phyloP scores from a whole-genome alignment of 1,140 invertebrate species.

The Drosophila carrolli region DNA sequence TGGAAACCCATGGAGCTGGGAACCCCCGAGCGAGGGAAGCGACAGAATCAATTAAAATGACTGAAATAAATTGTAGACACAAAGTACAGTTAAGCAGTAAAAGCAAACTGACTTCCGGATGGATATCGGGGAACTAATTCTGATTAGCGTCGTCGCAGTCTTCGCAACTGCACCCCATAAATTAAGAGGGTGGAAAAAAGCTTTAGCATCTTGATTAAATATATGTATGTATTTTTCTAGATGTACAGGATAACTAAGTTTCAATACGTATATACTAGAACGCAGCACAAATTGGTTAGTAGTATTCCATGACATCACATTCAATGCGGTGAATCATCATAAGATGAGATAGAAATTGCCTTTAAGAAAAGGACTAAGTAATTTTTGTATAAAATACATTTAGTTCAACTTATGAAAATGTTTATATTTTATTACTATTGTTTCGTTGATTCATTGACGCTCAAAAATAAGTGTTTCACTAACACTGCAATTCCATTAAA shows the following conservation, averaged over 20 bases:
- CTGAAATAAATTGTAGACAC: conserved; percentile 75
- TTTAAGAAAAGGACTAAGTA: too few species aligned
- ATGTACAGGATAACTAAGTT: conserved; percentile 2
- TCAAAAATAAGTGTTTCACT: too few species aligned
- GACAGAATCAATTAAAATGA: conserved; percentile 78
- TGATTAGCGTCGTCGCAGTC: conserved; percentile 57
- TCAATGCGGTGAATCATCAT: background rate
- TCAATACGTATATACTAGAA: background rate
- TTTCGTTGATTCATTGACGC: too few species aligned
- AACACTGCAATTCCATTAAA: too few species aligned
- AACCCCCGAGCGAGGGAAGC: conserved; percentile 11
- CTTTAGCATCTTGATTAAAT: conserved; percentile 1
- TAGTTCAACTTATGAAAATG: too few species aligned
- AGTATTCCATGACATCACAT: conserved; percentile 11
- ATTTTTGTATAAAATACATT: too few species aligned
- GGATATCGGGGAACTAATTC: conserved; percentile 51
- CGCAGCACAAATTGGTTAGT: background rate
- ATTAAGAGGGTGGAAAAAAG: background rate
- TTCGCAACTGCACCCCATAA: background rate
- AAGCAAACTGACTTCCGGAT: conserved; percentile 15
- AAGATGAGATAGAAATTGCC: too few species aligned
- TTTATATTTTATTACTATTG: too few species aligned
- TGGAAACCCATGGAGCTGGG: background rate
- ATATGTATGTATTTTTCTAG: conserved; percentile 7
- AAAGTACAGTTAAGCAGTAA: conserved; percentile 40